phyloP scores from a whole-genome alignment of 2,888 invertebrate genomes.

The Drosophila crucigera region DNA sequence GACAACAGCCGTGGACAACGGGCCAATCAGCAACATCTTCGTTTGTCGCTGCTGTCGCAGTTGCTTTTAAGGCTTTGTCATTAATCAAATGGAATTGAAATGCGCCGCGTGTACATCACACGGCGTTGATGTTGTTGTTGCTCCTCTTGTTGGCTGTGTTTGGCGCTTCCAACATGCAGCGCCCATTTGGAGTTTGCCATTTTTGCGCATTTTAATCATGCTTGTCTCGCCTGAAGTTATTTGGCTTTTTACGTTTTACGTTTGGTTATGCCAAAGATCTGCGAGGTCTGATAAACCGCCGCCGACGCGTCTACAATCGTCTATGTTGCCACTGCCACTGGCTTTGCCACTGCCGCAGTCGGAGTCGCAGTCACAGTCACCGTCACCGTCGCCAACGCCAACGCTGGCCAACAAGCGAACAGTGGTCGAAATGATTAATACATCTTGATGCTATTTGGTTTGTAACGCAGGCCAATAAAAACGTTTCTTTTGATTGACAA shows the following conservation, averaged over 20 bases:
- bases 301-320: constrained; percentile 41
- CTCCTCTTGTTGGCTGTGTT: constrained; percentile 47
- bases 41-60: constrained; percentile 53
- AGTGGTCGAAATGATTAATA: constrained; percentile 76
- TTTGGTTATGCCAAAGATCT: constrained; percentile 72
- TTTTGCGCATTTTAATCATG: constrained; percentile 80
- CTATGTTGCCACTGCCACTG: constrained; percentile 36
- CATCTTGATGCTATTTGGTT: constrained; percentile 80
- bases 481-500: constrained; percentile 78
- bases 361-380: not conserved
- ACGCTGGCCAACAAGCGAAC: constrained; percentile 41
- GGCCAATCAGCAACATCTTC: constrained; percentile 80
- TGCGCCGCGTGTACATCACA: constrained; percentile 80
- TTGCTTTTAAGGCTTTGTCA: constrained; percentile 79
- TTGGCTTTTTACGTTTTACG: constrained; percentile 67
- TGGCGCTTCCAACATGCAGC: constrained; percentile 71
- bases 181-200: constrained; percentile 79
- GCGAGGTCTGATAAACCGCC: constrained; percentile 63
- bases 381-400: constrained; percentile 15
- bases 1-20: constrained; percentile 56
- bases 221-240: constrained; percentile 78
- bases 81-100: constrained; percentile 82
- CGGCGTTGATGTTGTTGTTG: constrained; percentile 48
- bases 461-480: constrained; percentile 76
- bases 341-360: constrained; percentile 14